phyloP scores from a whole-genome alignment of 2,888 invertebrate species.

The Apodemia mormo region DNA sequence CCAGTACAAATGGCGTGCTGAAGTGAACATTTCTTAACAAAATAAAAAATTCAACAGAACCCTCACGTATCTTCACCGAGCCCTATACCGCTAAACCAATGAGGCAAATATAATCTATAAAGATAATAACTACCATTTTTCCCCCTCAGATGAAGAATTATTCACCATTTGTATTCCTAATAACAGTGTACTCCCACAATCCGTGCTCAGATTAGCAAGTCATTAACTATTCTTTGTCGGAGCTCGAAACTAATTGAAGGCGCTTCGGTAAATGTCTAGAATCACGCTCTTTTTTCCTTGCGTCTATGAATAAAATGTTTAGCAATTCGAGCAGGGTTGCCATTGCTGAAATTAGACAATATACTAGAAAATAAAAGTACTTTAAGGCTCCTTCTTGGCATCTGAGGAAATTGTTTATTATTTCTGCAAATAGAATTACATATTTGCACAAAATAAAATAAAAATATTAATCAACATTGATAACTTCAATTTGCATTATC shows the following conservation, averaged over 20 bases:
- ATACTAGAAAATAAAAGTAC: too few species aligned
- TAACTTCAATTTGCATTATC: too few species aligned
- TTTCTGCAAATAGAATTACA: too few species aligned
- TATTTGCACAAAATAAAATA: too few species aligned
- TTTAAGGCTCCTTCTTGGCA: too few species aligned
- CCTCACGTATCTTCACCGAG: neutral
- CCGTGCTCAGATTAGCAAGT: constrained; percentile 14
- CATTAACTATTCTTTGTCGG: constrained; percentile 17
- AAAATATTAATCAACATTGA: too few species aligned
- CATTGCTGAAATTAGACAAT: neutral
- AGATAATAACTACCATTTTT: neutral
- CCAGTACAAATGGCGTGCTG: too few species aligned
- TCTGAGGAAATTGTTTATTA: too few species aligned
- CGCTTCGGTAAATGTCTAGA: constrained; percentile 12
- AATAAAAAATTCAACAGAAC: too few species aligned
- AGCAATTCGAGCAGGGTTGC: neutral
- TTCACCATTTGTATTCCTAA: constrained; percentile 1
- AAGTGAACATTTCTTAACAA: too few species aligned
- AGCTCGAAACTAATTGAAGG: constrained; percentile 15
- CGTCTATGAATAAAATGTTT: constrained; percentile 2
- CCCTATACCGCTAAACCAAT: neutral
- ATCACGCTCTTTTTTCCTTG: constrained; percentile 15
- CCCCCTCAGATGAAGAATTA: constrained; percentile 4
- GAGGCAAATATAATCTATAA: neutral
- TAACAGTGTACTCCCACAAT: constrained; percentile 12